Evolutionary conservation across 2,888 invertebrate genomes (phyloP).

Genomic region (Xestia rhomboidea): DNA sequence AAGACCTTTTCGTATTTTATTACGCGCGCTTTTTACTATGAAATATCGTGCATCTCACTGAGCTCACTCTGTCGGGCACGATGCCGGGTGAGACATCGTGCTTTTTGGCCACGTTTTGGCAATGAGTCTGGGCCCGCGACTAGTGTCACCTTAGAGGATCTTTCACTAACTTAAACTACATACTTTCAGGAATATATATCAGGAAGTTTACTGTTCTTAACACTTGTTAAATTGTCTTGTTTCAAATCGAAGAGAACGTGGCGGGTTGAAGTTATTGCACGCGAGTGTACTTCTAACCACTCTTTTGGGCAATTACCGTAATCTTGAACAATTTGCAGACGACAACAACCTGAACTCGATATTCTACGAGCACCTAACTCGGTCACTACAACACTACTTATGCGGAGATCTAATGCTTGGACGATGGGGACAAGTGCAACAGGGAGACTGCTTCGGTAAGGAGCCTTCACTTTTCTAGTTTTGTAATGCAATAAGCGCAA

Average conservation of each 20-base stretch:
- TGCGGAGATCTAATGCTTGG: slow-evolving; percentile 98
- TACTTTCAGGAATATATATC: background rate
- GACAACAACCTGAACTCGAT: slow-evolving; percentile 99
- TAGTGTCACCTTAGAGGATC: too few relatives aligned
- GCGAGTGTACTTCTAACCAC: background rate
- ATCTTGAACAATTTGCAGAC: slow-evolving; percentile 90
- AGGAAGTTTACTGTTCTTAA: background rate
- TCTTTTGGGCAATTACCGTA: background rate
- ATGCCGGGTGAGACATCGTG: too few relatives aligned
- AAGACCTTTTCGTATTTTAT: too few relatives aligned
- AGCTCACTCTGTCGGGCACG: too few relatives aligned
- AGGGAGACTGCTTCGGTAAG: slow-evolving; percentile 97
- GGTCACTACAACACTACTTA: slow-evolving; percentile 98
- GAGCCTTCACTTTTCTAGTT: background rate
- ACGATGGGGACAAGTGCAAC: slow-evolving; percentile 98
- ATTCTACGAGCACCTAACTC: slow-evolving; percentile 99
- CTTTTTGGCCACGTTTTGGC: too few relatives aligned
- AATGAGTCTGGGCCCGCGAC: too few relatives aligned
- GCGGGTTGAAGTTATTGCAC: background rate
- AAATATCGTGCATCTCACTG: too few relatives aligned
- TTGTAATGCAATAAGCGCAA: background rate
- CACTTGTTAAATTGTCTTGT: background rate
- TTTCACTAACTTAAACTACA: background rate
- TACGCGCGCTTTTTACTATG: too few relatives aligned
- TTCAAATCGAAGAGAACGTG: background rate